Evolutionary conservation across 2,888 invertebrate genomes (phyloP).

Genomic region (Tinea pellionella): DNA sequence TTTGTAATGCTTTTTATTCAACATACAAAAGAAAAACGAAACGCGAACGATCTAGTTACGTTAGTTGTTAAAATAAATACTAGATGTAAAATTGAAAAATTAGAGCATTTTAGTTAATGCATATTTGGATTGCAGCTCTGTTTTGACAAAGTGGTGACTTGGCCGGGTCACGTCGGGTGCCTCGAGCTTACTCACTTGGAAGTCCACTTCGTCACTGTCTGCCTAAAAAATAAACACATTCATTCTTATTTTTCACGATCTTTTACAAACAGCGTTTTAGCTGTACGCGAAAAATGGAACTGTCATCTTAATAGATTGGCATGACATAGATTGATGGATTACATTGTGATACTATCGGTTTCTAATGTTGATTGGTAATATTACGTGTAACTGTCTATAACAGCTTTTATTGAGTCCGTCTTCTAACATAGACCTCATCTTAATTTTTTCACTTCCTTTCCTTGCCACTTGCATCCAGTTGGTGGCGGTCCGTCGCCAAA

Average conservation of each 20-base stretch:
- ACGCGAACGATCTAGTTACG: no score
- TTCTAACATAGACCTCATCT: no score
- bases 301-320: conserved; percentile 8
- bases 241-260: conserved; percentile 12
- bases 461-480: no score
- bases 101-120: not conserved
- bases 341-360: not conserved
- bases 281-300: not conserved
- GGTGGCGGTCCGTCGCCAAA: no score
- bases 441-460: no score
- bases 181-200: not conserved
- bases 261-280: not conserved
- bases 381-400: not conserved
- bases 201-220: conserved; percentile 14
- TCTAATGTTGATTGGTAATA: not conserved
- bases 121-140: not conserved
- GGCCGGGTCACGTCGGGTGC: not conserved
- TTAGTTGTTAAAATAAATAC: no score
- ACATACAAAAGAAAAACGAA: no score
- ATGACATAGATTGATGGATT: not conserved
- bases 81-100: not conserved
- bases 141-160: not conserved
- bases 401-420: no score
- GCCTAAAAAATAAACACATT: conserved; percentile 13
- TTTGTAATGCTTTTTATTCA: no score